Conservation (phyloP, 1,140 invertebrate species). For the Drosophila mauritiana region DNA sequence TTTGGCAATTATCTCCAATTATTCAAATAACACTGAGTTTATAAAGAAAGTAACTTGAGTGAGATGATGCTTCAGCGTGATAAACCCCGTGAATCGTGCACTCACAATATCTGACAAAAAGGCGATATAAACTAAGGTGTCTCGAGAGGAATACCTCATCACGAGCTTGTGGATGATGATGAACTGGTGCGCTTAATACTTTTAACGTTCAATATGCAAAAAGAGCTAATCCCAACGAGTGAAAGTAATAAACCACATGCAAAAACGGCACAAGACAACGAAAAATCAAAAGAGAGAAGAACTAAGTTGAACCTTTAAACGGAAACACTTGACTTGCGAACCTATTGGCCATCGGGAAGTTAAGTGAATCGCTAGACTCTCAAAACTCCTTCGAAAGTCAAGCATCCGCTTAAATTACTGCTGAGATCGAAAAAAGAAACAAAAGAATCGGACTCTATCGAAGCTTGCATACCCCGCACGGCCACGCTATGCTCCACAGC, state of each 20-base stretch:
- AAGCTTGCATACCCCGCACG: constrained; percentile 77
- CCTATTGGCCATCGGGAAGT: not conserved
- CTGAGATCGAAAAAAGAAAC: constrained; percentile 12
- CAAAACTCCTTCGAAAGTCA: not conserved
- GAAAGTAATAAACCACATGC: constrained; percentile 24
- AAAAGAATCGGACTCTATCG: constrained; percentile 17
- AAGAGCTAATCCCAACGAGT: constrained; percentile 12
- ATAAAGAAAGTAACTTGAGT: not conserved
- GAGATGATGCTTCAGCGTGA: constrained; percentile 4
- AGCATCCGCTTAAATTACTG: not conserved
- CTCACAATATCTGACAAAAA: constrained; percentile 1
- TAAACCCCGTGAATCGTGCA: constrained; percentile 18
- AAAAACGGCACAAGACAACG: constrained; percentile 22
- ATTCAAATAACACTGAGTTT: not conserved
- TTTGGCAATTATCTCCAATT: not conserved
- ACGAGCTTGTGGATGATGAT: constrained; percentile 7
- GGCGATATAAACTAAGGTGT: constrained; percentile 16
- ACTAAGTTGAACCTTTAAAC: not conserved
- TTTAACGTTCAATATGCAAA: not conserved
- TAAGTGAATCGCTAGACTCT: not conserved
- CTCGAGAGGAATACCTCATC: not conserved
- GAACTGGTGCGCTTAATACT: constrained; percentile 9
- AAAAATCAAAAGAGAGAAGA: constrained; percentile 10
- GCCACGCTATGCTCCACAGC: constrained; percentile 90
- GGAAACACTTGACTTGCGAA: constrained; percentile 14